Percentiles rank a stretch among this genome's conserved stretches.
These are phyloP conservation scores for Aplidium turbinatum DNA, from an alignment of 23 tunicate species.

Conservation along the genomic window DNA sequence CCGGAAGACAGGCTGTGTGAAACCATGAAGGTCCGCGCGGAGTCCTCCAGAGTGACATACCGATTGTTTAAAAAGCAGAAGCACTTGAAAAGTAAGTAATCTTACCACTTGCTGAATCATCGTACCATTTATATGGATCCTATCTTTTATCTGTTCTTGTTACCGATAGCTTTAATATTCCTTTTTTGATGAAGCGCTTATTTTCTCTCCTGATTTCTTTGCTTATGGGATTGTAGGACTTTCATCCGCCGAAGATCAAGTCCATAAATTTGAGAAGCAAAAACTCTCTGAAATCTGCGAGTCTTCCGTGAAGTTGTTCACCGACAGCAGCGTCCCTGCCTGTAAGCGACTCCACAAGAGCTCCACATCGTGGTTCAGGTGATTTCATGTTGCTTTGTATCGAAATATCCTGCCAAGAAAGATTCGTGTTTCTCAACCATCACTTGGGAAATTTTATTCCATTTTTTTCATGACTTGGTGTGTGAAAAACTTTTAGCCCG, in stretches of 20 bases:
- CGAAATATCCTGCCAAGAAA: too few species aligned
- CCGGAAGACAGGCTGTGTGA: constrained; percentile 57
- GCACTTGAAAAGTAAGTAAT: background rate
- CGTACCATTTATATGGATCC: too few species aligned
- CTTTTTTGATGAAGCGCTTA: background rate
- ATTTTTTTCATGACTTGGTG: too few species aligned
- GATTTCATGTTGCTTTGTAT: constrained; percentile 11
- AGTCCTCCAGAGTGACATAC: constrained; percentile 56
- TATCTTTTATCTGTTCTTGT: too few species aligned
- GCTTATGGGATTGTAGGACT: constrained; percentile 35
- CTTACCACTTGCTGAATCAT: background rate
- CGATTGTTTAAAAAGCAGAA: constrained; percentile 63
- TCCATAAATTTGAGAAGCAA: constrained; percentile 75
- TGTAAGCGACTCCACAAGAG: constrained; percentile 74
- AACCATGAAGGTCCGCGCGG: constrained; percentile 51
- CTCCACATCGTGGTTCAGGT: constrained; percentile 79
- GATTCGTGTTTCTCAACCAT: too few species aligned
- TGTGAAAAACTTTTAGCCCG: too few species aligned
- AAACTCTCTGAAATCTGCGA: constrained; percentile 56
- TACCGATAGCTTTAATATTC: too few species aligned
- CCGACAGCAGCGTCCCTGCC: constrained; percentile 64
- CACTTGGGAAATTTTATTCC: too few species aligned
- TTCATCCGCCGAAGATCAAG: constrained; percentile 51
- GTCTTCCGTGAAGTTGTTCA: constrained; percentile 46
- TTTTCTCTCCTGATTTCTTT: background rate